These are phyloP conservation scores for Rhinoptilus africanus DNA, from an alignment of 2,113 vertebrate species.

Conservation along the genomic window DNA sequence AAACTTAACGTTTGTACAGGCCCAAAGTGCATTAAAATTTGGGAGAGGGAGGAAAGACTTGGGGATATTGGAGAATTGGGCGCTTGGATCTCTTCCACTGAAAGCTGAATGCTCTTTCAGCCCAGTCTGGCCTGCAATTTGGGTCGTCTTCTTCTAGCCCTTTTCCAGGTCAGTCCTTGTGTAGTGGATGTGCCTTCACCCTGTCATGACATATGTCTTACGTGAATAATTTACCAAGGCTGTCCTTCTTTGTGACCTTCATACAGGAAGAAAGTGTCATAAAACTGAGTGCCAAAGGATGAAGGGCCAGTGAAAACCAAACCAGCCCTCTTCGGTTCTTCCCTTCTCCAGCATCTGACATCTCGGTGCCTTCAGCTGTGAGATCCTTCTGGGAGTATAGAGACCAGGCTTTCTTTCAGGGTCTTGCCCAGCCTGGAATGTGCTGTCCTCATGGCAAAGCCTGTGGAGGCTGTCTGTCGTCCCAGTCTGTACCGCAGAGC, in stretches of 20 bases:
- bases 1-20: background rate
- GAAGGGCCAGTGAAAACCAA: background rate
- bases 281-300: background rate
- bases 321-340: background rate
- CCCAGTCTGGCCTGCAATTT: background rate
- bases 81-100: background rate
- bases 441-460: background rate
- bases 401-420: background rate
- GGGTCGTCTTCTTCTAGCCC: background rate
- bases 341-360: background rate
- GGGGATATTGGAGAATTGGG: background rate
- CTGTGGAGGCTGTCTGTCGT: background rate
- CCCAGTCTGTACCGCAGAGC: rapidly evolving
- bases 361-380: background rate
- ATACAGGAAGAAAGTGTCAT: background rate
- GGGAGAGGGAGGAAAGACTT: background rate
- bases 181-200: background rate
- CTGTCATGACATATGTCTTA: background rate
- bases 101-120: background rate
- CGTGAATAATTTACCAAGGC: background rate
- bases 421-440: background rate
- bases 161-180: background rate
- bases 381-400: background rate
- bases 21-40: background rate
- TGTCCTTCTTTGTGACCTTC: background rate